These are phyloP conservation scores for Zoanthus solanderi DNA, from an alignment of 92 coral and sea anemone species.

Conservation along the genomic window DNA sequence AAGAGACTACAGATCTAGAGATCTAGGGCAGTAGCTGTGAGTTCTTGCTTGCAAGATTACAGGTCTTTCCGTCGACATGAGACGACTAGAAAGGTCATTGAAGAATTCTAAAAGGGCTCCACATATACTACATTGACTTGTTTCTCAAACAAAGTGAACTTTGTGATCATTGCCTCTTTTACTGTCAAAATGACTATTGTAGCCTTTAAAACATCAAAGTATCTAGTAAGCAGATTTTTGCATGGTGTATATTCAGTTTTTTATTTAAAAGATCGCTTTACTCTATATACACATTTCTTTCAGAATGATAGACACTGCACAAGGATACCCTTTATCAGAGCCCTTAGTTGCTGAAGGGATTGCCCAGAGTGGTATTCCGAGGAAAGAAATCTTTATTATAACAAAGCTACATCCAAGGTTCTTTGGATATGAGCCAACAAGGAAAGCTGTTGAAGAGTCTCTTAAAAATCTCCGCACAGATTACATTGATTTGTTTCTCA, in stretches of 20 bases:
- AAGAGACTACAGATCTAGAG: no score
- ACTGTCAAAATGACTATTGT: no score
- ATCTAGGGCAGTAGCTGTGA: no score
- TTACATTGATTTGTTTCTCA: conserved; percentile 94
- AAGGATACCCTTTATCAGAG: conserved; percentile 87
- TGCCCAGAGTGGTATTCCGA: conserved; percentile 79
- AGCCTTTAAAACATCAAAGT: not conserved
- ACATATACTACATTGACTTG: no score
- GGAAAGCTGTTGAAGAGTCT: conserved; percentile 84
- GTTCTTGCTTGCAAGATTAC: no score
- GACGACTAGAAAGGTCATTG: no score
- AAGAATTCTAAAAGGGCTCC: no score
- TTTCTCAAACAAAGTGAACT: no score
- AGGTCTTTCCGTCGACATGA: no score
- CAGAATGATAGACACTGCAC: conserved; percentile 96
- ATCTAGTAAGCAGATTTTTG: not conserved
- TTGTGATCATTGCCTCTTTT: not conserved
- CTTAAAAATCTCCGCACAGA: conserved; percentile 81
- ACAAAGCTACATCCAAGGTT: conserved; percentile 92
- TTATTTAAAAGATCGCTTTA: no score
- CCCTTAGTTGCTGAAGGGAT: conserved; percentile 82
- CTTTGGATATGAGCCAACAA: conserved; percentile 85
- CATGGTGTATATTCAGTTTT: not conserved
- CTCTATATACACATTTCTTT: not conserved
- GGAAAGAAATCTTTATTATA: conserved; percentile 85